Conservation (phyloP, 2,113 vertebrate species). For the Pithys albifrons region DNA sequence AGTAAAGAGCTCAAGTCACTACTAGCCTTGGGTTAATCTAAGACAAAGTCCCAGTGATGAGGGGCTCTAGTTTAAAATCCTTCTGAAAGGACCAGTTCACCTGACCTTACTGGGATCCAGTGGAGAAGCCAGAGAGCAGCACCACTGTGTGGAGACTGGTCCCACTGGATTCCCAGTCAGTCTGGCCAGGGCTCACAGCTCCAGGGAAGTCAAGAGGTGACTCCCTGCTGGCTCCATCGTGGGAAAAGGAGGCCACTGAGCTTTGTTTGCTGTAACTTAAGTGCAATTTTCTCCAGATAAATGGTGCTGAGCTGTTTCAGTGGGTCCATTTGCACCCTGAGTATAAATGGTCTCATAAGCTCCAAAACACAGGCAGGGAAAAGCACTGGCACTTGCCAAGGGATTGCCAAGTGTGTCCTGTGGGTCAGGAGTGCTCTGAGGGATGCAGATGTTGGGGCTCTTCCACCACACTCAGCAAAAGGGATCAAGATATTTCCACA, state of each 20-base stretch:
- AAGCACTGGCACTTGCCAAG: background rate
- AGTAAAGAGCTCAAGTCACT: background rate
- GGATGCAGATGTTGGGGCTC: accelerated
- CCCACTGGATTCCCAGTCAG: background rate
- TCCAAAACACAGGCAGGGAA: background rate
- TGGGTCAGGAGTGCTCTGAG: background rate
- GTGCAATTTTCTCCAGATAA: background rate
- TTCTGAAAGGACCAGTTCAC: background rate
- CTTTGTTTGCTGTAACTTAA: background rate
- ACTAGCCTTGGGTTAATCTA: background rate
- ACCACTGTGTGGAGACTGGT: accelerated
- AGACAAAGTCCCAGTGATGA: background rate
- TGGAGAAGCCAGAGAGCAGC: background rate
- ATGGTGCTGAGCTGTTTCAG: background rate
- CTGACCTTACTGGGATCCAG: background rate
- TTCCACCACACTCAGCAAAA: background rate
- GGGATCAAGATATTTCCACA: background rate
- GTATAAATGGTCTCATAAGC: background rate
- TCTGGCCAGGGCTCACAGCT: background rate
- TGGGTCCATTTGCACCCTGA: too few species aligned
- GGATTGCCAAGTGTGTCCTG: background rate
- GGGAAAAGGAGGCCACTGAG: accelerated
- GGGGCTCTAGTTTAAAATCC: background rate
- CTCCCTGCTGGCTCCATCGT: background rate
- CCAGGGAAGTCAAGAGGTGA: background rate